phyloP scores from a whole-genome alignment of 2,888 invertebrate species.

The Epiblema foenella region DNA sequence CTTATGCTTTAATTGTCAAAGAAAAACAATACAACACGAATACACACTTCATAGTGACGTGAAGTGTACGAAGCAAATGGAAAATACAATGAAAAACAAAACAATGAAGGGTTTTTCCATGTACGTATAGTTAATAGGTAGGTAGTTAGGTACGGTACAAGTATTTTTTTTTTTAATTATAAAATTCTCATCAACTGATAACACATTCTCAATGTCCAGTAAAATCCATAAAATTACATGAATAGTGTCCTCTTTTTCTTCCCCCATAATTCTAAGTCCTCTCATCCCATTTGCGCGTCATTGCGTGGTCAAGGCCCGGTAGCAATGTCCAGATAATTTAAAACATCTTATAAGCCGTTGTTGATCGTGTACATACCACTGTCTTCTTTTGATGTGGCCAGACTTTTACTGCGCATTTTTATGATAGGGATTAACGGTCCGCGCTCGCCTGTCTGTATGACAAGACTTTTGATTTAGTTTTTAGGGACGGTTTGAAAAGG shows the following conservation, averaged over 20 bases:
- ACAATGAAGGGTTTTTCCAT: too few species aligned
- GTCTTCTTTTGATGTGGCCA: background rate
- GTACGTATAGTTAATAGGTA: too few species aligned
- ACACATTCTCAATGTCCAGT: background rate
- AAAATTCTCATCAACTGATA: too few species aligned
- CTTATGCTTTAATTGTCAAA: too few species aligned
- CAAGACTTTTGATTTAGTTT: slow-evolving; percentile 30
- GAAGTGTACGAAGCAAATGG: too few species aligned
- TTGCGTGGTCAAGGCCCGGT: slow-evolving; percentile 37
- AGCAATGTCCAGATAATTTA: background rate
- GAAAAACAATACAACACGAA: too few species aligned
- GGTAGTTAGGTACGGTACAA: too few species aligned
- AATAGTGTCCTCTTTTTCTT: slow-evolving; percentile 15
- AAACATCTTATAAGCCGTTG: slow-evolving; percentile 1
- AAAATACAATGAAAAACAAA: too few species aligned
- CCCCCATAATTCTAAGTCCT: slow-evolving; percentile 33
- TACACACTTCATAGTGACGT: too few species aligned
- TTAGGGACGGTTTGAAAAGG: slow-evolving; percentile 11
- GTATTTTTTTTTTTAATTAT: too few species aligned
- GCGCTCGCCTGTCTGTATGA: slow-evolving; percentile 18
- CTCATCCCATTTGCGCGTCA: slow-evolving; percentile 33
- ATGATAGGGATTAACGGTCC: slow-evolving; percentile 35
- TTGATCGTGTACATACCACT: background rate
- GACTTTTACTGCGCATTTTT: slow-evolving; percentile 34
- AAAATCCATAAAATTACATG: slow-evolving; percentile 13